Evolutionary conservation across 1,140 invertebrate genomes (phyloP).

Genomic region (Calephelis nemesis): DNA sequence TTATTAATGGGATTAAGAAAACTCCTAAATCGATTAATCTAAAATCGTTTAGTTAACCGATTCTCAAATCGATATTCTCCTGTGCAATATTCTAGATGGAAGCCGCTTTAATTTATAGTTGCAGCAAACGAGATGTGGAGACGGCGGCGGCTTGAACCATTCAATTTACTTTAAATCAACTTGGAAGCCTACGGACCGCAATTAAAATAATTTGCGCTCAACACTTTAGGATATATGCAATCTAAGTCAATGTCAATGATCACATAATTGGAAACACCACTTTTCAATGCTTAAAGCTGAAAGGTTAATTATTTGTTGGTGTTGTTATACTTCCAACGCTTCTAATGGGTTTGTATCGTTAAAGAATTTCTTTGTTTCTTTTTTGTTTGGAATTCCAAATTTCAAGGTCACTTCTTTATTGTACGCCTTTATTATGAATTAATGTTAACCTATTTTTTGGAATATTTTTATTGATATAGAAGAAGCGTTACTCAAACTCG

Average conservation of each 20-base stretch:
- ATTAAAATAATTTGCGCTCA: slow-evolving; percentile 53
- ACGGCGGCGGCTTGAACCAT: slow-evolving; percentile 42
- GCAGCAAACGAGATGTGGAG: slow-evolving; percentile 44
- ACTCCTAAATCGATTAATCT: neutral
- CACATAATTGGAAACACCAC: slow-evolving; percentile 40
- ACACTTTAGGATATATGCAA: slow-evolving; percentile 44
- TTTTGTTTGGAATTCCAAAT: too few species aligned
- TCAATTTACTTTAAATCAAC: slow-evolving; percentile 64
- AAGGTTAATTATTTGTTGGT: slow-evolving; percentile 21
- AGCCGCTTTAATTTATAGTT: slow-evolving; percentile 58
- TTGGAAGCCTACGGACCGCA: slow-evolving; percentile 42
- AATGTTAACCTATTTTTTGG: too few species aligned
- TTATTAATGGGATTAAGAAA: neutral
- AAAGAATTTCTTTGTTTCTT: too few species aligned
- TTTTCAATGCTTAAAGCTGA: slow-evolving; percentile 30
- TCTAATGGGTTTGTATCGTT: too few species aligned
- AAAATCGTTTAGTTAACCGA: slow-evolving; percentile 28
- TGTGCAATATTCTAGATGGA: slow-evolving; percentile 33
- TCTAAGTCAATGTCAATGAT: slow-evolving; percentile 37
- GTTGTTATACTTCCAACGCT: too few species aligned
- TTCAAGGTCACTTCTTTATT: too few species aligned
- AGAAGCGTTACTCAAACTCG: too few species aligned
- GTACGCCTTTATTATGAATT: too few species aligned
- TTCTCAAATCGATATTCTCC: neutral
- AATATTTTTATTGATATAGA: too few species aligned